Conservation (phyloP, 2,888 invertebrate genomes). For the Papilio protenor region DNA sequence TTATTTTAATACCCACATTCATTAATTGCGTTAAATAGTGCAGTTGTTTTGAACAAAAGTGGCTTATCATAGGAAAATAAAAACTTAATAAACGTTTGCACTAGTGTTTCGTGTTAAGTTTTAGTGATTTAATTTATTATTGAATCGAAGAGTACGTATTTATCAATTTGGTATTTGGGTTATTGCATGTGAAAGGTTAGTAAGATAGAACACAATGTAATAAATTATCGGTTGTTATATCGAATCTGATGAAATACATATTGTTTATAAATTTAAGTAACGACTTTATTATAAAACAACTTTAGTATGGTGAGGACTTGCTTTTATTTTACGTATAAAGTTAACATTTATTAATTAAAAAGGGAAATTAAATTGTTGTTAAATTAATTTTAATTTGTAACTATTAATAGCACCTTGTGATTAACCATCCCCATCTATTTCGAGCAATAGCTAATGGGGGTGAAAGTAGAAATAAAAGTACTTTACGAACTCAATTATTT, state of each 20-base stretch:
- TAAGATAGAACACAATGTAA: slow-evolving; percentile 50
- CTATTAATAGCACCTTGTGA: background rate
- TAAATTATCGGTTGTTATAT: slow-evolving; percentile 24
- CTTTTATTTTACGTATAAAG: background rate
- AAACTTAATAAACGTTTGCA: slow-evolving; percentile 27
- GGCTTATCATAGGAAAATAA: slow-evolving; percentile 22
- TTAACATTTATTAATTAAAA: background rate
- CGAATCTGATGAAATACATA: slow-evolving; percentile 32
- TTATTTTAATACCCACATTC: slow-evolving; percentile 38
- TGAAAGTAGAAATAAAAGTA: too few species aligned
- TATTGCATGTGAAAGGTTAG: slow-evolving; percentile 53
- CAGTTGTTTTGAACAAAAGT: background rate
- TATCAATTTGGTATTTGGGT: slow-evolving; percentile 35
- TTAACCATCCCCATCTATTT: too few species aligned
- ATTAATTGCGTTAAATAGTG: slow-evolving; percentile 37
- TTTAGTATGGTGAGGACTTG: background rate
- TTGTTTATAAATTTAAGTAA: slow-evolving; percentile 13
- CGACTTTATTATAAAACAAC: slow-evolving; percentile 7
- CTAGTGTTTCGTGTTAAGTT: slow-evolving; percentile 10
- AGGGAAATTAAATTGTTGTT: background rate
- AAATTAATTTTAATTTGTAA: background rate
- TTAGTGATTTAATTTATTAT: background rate
- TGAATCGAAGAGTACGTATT: slow-evolving; percentile 2
- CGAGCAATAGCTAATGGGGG: too few species aligned
- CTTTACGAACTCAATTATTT: too few species aligned